Evolutionary conservation across 2,888 invertebrate species (phyloP), one percentile per base, ranked within the genome.

Genomic region (Tridacna crocea): DNA sequence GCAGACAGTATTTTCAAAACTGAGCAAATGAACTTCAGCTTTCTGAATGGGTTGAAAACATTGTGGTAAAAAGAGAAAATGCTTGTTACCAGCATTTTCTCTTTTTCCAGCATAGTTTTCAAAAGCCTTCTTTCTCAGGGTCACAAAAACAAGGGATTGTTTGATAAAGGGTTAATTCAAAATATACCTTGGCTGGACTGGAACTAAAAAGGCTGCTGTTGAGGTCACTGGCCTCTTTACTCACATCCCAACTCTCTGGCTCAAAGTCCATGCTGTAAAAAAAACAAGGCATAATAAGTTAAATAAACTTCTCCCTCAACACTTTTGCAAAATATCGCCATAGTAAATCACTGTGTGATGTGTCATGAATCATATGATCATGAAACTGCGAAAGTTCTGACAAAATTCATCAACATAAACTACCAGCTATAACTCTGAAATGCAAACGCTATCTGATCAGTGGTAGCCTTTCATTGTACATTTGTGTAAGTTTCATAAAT

Each of bases 241-340:
- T 81, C 19, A 85, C 87, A 65, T 84, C 85, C 90, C 90, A 90
- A 15, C 75, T 79, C 27, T 73, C 79, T 19, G 74, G 47, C n/a
- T 85, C 87, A 88, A 90, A 90, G 58, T 87, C 87, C 88, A 88
- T 88, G 10, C 36, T 72, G 51, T 10, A 65, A 75, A 27, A 72
- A 26, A 72, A 26, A 47, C 46, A 61, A 22, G 12, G 19, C 36
- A 36, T 36, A 2, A 36, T 8, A 36, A 36, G 8, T 36, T 36
- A 36, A 2, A 36, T 8, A 36, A 36, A 36, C 2, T 36, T 36
- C 36, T 36, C 36, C 8, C 36, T 36, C 36, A 36, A 36, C 36
- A 36, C 36, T 4, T 36, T 2, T 36, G 3, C 36, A 36, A 36
- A 8, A 36, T 36, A 36, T 36, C 2, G 36, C 36, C 36, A 36